Percentiles rank a stretch among this genome's conserved stretches.
phyloP scores from a whole-genome alignment of 2,113 vertebrate genomes.

The Plecotus auritus region DNA sequence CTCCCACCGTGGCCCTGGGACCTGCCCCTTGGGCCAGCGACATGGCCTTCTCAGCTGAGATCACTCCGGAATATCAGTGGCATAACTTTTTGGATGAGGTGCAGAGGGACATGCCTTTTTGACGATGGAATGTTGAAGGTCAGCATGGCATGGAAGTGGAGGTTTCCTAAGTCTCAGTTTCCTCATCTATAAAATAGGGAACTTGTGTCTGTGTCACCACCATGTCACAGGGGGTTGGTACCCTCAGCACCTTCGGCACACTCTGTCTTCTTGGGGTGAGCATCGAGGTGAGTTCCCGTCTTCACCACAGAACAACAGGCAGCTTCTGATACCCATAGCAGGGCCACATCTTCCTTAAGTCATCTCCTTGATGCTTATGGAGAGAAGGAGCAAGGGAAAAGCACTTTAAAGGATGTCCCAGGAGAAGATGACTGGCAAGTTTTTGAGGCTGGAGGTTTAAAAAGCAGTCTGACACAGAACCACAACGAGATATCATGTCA shows the following conservation, averaged over 20 bases:
- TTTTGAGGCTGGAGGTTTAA: background rate
- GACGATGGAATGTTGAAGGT: background rate
- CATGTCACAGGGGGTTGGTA: rapidly evolving
- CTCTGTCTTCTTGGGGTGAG: background rate
- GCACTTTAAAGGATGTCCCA: background rate
- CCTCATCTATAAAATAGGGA: background rate
- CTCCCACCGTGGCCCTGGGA: background rate
- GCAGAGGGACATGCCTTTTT: background rate
- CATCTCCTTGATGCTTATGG: background rate
- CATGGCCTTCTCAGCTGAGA: background rate
- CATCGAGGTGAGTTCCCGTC: background rate
- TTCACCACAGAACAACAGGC: background rate
- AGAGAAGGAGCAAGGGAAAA: background rate
- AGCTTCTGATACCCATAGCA: background rate
- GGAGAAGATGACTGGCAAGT: background rate
- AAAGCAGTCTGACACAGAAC: background rate
- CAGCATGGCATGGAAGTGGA: rapidly evolving
- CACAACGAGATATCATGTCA: rapidly evolving
- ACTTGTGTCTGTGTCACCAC: background rate
- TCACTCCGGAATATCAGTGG: rapidly evolving
- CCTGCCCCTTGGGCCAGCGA: background rate
- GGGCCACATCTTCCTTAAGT: background rate
- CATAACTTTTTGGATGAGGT: background rate
- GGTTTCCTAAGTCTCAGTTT: background rate
- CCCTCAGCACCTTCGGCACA: rapidly evolving